phyloP scores from a whole-genome alignment of 2,888 invertebrate genomes.

The Cataglyphis livida region DNA sequence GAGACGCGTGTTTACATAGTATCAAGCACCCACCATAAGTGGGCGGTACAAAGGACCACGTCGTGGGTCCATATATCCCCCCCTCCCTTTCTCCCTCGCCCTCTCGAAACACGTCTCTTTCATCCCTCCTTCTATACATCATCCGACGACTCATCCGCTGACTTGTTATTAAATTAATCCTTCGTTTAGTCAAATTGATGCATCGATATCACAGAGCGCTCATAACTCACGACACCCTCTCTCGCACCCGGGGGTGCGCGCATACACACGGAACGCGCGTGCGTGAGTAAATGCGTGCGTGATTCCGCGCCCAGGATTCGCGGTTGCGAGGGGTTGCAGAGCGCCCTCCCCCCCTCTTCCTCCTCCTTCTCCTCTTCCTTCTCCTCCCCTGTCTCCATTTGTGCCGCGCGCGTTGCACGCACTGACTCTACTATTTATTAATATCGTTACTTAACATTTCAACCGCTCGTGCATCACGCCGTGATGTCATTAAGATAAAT shows the following conservation, averaged over 20 bases:
- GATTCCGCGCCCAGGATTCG: slow-evolving; percentile 67
- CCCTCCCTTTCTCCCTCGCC: background rate
- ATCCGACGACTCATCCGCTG: slow-evolving; percentile 82
- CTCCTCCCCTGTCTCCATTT: slow-evolving; percentile 57
- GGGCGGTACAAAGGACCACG: slow-evolving; percentile 51
- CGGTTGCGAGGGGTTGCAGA: slow-evolving; percentile 55
- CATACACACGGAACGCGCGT: background rate
- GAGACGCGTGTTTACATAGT: slow-evolving; percentile 39
- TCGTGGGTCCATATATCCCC: slow-evolving; percentile 42
- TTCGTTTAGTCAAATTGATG: slow-evolving; percentile 86
- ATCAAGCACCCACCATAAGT: slow-evolving; percentile 50
- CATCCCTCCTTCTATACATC: slow-evolving; percentile 80
- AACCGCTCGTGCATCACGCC: slow-evolving; percentile 67
- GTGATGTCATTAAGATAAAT: slow-evolving; percentile 72
- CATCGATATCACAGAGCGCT: slow-evolving; percentile 85
- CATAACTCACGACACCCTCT: slow-evolving; percentile 84
- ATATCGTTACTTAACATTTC: slow-evolving; percentile 78
- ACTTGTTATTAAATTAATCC: slow-evolving; percentile 86
- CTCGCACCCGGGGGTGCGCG: slow-evolving; percentile 47
- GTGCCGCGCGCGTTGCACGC: slow-evolving; percentile 57
- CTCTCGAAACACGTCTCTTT: slow-evolving; percentile 45
- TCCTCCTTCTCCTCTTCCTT: slow-evolving; percentile 1
- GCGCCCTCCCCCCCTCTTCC: slow-evolving; percentile 17
- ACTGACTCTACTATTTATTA: slow-evolving; percentile 76
- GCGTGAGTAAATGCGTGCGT: background rate